phyloP scores from a whole-genome alignment of 2,113 vertebrate genomes.

The Pluvianellus socialis region DNA sequence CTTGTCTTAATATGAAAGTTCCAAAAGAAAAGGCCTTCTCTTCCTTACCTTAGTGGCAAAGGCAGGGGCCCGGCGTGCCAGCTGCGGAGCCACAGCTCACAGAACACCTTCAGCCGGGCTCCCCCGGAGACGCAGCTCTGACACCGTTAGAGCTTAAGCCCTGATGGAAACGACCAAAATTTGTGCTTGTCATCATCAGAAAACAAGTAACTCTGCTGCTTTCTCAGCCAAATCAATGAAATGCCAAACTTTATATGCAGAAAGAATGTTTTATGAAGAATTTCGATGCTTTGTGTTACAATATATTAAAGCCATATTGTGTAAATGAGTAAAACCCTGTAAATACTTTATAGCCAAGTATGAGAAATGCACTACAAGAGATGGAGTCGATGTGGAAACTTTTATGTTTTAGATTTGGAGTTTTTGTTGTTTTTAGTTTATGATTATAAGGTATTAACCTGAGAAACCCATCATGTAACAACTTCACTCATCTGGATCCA shows the following conservation, averaged over 20 bases:
- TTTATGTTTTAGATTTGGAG: neutral
- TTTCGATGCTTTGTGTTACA: conserved; percentile 47
- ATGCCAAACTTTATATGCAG: conserved; percentile 44
- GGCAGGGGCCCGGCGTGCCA: neutral
- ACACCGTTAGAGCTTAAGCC: neutral
- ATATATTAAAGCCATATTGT: conserved; percentile 65
- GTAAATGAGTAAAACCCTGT: conserved; percentile 55
- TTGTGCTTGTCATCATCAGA: neutral
- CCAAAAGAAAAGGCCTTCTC: conserved; percentile 19
- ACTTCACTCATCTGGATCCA: neutral
- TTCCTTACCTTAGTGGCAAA: neutral
- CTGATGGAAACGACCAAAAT: conserved; percentile 14
- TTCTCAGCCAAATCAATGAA: neutral
- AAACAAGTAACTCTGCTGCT: neutral
- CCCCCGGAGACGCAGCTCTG: neutral
- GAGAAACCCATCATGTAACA: neutral
- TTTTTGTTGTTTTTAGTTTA: neutral
- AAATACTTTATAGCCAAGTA: conserved; percentile 32
- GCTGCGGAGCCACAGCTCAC: neutral
- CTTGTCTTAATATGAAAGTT: neutral
- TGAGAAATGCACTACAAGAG: conserved; percentile 35
- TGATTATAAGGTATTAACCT: neutral
- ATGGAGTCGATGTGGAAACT: neutral
- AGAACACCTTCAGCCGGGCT: neutral
- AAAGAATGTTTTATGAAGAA: conserved; percentile 52